Evolutionary conservation across 2,797 vertebrate species (phyloP), one percentile per base, ranked within the genome.

Genomic region (Adelosebastes latens): DNA sequence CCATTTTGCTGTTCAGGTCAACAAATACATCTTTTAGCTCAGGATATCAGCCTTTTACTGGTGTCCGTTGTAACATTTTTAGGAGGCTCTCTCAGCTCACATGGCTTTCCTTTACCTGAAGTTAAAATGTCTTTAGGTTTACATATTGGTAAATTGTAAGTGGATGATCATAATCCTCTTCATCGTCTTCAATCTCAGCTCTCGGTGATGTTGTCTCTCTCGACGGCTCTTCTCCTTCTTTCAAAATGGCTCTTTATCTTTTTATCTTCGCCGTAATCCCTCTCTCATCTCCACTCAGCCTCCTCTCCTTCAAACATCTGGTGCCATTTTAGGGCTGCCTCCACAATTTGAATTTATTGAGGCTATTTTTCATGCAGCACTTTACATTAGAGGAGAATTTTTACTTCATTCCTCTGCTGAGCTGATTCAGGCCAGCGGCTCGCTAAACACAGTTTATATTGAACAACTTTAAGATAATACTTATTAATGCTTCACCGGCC

Each of bases 321-420:
- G 56, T 55, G 59, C 63, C 31, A 49, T 64, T 87, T 87, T 65
- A 46, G 5, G n/a, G 27, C 16, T 46, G 8, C 16, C 14, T 24
- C 14, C n/a, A 81, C 46, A 49, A 67, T 72, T 8, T 75, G 22
- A 75, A 87, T 83, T 81, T 87, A 84, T 83, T 56, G 36, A 31
- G 61, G 56, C 56, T 34, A n/a, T 76, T 75, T 68, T 66, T 79
- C 72, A 25, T 39, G 4, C 20, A 42, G 32, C 29, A n/a, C 39
- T 64, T 67, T 61, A 66, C 34, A n/a, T 77, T 77, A 29, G 8
- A 65, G 39, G 18, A 55, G 36, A 3, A 5, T 4, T 12, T 71
- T 6, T 2, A 8, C 68, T 49, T 39, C 25, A 63, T 53, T 60
- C 53, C 66, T 71, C 29, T 2, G 36, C 16, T 62, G 24, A 67